phyloP scores from a whole-genome alignment of 2,888 invertebrate species.

The Lasioglossum pauxillum region DNA sequence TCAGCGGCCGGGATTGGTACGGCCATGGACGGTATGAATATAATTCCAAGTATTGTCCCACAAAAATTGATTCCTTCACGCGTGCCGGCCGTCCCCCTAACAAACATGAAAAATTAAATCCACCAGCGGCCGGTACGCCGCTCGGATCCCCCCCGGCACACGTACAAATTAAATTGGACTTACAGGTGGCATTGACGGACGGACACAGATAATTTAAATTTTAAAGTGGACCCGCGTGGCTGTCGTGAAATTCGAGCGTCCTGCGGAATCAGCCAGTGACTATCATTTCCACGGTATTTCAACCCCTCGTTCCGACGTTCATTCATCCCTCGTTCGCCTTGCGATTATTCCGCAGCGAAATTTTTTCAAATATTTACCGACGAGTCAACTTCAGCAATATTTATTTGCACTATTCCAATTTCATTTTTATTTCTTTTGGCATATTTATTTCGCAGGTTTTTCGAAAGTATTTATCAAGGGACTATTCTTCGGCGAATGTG shows the following conservation, averaged over 20 bases:
- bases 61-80: conserved; percentile 52
- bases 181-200: conserved; percentile 66
- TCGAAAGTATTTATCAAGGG: no score
- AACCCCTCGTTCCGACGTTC: neutral
- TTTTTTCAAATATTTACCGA: neutral
- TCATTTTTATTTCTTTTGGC: neutral
- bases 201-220: conserved; percentile 62
- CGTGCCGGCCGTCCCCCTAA: conserved; percentile 13
- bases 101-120: conserved; percentile 56
- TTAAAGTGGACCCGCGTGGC: conserved; percentile 54
- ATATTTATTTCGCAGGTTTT: neutral
- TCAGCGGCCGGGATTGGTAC: conserved; percentile 14
- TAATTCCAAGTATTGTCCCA: conserved; percentile 44
- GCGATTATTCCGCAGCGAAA: neutral
- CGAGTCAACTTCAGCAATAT: neutral
- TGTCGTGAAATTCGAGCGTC: conserved; percentile 45
- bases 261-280: conserved; percentile 23
- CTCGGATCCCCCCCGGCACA: neutral
- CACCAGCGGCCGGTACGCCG: neutral
- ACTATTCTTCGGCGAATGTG: no score
- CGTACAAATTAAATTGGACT: conserved; percentile 63
- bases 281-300: conserved; percentile 26
- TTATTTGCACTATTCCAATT: neutral
- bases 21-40: conserved; percentile 33
- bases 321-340: neutral